phyloP scores from a whole-genome alignment of 2,888 invertebrate genomes.

The Drosophila meridiana region DNA sequence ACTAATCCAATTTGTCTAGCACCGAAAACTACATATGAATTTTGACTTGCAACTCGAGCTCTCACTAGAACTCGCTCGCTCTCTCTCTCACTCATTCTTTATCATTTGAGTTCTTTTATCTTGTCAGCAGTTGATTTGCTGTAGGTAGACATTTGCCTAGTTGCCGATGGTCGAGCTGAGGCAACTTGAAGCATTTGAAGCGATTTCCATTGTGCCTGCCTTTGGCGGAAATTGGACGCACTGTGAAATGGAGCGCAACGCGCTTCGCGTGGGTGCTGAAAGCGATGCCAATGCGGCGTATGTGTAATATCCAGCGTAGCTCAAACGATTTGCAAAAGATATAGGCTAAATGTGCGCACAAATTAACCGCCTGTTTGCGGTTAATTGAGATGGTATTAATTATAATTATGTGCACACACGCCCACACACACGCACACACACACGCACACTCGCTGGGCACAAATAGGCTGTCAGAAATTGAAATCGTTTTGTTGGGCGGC shows the following conservation, averaged over 20 bases:
- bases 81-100: background rate
- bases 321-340: constrained; percentile 56
- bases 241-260: constrained; percentile 40
- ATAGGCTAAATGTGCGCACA: constrained; percentile 59
- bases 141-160: background rate
- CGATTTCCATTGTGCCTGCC: constrained; percentile 21
- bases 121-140: background rate
- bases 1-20: background rate
- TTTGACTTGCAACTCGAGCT: too few species aligned
- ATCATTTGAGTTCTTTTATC: background rate
- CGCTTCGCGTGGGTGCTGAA: constrained; percentile 15
- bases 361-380: constrained; percentile 79
- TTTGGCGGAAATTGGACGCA: constrained; percentile 59
- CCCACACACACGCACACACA: constrained; percentile 18
- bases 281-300: constrained; percentile 35
- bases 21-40: too few species aligned
- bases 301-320: constrained; percentile 44
- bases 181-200: background rate
- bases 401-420: constrained; percentile 57
- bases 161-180: background rate
- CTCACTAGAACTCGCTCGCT: too few species aligned
- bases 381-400: constrained; percentile 80
- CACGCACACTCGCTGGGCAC: constrained; percentile 17
- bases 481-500: constrained; percentile 67
- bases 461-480: constrained; percentile 66